Base-by-base conservation (phyloP, 2,888 invertebrate species). In the Drosophila fulvimacula region DNA sequence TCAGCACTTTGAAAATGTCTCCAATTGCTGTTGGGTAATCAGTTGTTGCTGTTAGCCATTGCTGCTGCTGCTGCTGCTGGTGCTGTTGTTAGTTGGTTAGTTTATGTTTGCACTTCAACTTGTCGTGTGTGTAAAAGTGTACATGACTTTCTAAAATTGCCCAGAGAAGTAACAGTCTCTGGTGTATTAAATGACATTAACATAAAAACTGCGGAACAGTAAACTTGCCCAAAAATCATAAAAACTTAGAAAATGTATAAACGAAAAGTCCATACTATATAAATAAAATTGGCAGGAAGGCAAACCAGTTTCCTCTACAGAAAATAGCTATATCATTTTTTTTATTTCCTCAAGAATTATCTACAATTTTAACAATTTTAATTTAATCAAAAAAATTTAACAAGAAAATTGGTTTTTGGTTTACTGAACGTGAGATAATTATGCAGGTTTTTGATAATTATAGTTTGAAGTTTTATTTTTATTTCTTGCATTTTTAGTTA, bases 121-220 rank as follows among this genome's bases (percentile, higher is more conserved):
- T 61, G 76, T 51, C 61, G 69, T 55, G 48, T 60, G 55, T 69
- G 51, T 39, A 24, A 38, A 42, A 19, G 30, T 68, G 42, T 60
- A 61, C 86, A 81, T 86, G 71, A 83, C 87, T 83, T 82, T 88
- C 88, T 69, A 88, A 82, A 76, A 57, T 7, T 61, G 38, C 41
- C 42, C 63, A 46, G 44, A 52, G 21, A 72, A 72, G 46, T 61
- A 61, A 51, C 42, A 42, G 72, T 52, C 39, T 66, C 46, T 24
- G 24, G 49, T 81, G 81, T 74, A 81, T 34, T 57, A 52, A 55
- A 19, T 61, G 60, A 46, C 41, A 55, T 48, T 46, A 21, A 42
- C 34, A 38, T 39, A 19, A 46, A 58, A 56, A 48, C 27, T 19
- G 49, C 57, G 38, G 60, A 66, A 53, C 44, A 59, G 32, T 44